Evolutionary conservation across 2,888 invertebrate species (phyloP).

Genomic region (Xanthorhoe designata): DNA sequence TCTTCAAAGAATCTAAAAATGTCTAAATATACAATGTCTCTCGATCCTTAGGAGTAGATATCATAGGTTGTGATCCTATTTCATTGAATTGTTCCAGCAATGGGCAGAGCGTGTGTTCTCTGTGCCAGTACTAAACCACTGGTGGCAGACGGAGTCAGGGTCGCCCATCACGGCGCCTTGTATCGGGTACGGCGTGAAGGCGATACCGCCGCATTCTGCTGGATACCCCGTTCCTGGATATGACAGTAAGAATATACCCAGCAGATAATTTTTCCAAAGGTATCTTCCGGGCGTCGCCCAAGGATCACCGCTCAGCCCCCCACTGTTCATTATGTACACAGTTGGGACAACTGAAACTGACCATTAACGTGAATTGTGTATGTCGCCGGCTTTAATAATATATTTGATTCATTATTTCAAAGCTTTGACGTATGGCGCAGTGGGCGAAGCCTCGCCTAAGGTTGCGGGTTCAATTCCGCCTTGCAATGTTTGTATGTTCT

Average conservation of each 20-base stretch:
- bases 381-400: slow-evolving; percentile 51
- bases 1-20: too few species aligned
- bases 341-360: slow-evolving; percentile 48
- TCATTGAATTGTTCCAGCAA: slow-evolving; percentile 63
- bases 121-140: slow-evolving; percentile 91
- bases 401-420: too few species aligned
- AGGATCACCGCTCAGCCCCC: slow-evolving; percentile 43
- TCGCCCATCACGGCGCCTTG: slow-evolving; percentile 95
- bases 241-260: slow-evolving; percentile 88
- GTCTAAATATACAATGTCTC: too few species aligned
- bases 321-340: slow-evolving; percentile 48
- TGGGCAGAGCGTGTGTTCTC: slow-evolving; percentile 80
- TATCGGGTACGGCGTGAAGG: slow-evolving; percentile 90
- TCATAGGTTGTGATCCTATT: too few species aligned
- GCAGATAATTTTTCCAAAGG: too few species aligned
- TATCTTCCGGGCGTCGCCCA: slow-evolving; percentile 47
- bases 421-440: slow-evolving; percentile 42
- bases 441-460: too few species aligned
- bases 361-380: slow-evolving; percentile 62
- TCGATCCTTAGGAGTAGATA: too few species aligned
- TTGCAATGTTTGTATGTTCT: too few species aligned
- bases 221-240: slow-evolving; percentile 96
- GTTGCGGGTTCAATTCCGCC: too few species aligned
- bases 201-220: slow-evolving; percentile 90
- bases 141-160: slow-evolving; percentile 99